Percentiles rank a stretch among this genome's conserved stretches.
phyloP scores from a whole-genome alignment of 2,113 vertebrate genomes.

The Amazona vittata region DNA sequence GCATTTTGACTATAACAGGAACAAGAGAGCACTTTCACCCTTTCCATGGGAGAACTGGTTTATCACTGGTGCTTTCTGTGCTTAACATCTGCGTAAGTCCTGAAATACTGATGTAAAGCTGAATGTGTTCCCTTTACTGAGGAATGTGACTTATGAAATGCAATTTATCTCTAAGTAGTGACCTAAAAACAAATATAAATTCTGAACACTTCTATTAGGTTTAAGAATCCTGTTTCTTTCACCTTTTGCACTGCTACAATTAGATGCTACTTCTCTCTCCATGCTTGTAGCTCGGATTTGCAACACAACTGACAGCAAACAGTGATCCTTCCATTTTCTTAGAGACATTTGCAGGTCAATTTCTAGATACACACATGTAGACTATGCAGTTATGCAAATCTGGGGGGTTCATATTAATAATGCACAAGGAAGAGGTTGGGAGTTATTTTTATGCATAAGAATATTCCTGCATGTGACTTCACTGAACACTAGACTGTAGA shows the following conservation, averaged over 20 bases:
- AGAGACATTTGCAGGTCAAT: neutral
- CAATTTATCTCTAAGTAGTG: neutral
- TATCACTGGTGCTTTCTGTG: neutral
- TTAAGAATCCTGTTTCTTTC: neutral
- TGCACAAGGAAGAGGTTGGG: neutral
- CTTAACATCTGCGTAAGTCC: neutral
- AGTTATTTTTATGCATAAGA: slow-evolving; percentile 7
- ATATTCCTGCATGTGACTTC: neutral
- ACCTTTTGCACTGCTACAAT: neutral
- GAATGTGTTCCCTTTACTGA: neutral
- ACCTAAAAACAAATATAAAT: neutral
- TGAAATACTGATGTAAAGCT: neutral
- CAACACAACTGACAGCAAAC: neutral
- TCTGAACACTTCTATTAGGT: neutral
- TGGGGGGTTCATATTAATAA: neutral
- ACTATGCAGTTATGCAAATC: neutral
- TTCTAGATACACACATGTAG: neutral
- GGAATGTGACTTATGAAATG: neutral
- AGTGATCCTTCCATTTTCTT: neutral
- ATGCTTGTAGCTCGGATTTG: neutral
- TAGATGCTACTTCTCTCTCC: neutral
- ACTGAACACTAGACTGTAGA: neutral
- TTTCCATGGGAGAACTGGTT: neutral
- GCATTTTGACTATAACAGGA: neutral
- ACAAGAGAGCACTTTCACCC: neutral